Conservation (phyloP, 1,140 invertebrate species). For the Cydia strobilella region DNA sequence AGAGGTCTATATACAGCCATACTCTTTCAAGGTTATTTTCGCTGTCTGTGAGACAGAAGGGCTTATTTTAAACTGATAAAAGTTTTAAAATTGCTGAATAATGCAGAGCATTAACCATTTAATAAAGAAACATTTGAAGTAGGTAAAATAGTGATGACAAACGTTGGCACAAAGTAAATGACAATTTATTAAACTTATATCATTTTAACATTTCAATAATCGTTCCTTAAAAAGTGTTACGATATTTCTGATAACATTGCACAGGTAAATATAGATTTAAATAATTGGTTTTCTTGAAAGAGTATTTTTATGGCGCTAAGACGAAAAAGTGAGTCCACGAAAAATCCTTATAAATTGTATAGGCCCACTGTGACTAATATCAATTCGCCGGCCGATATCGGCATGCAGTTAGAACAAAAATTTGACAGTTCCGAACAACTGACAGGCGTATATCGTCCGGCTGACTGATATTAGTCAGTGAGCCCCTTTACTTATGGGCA, state of each 20-base stretch:
- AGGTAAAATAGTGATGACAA: not conserved
- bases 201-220: not conserved
- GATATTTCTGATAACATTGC: too few species aligned
- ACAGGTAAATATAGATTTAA: not conserved
- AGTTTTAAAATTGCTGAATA: too few species aligned
- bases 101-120: not conserved
- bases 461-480: too few species aligned
- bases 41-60: not conserved
- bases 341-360: too few species aligned
- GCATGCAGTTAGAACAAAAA: too few species aligned
- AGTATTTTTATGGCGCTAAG: constrained; percentile 1
- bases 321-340: constrained; percentile 1
- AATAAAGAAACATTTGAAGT: not conserved
- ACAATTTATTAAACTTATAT: not conserved
- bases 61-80: not conserved
- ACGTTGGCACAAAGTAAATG: too few species aligned
- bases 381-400: too few species aligned
- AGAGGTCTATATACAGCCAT: constrained; percentile 37
- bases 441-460: too few species aligned
- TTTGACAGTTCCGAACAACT: too few species aligned
- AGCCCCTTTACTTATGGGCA: too few species aligned
- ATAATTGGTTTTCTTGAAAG: not conserved
- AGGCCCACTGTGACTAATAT: too few species aligned
- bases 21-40: constrained; percentile 20
- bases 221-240: too few species aligned